These are phyloP conservation scores for Pomatostomus ruficeps DNA, from an alignment of 2,113 vertebrate genomes.

Conservation along the genomic window DNA sequence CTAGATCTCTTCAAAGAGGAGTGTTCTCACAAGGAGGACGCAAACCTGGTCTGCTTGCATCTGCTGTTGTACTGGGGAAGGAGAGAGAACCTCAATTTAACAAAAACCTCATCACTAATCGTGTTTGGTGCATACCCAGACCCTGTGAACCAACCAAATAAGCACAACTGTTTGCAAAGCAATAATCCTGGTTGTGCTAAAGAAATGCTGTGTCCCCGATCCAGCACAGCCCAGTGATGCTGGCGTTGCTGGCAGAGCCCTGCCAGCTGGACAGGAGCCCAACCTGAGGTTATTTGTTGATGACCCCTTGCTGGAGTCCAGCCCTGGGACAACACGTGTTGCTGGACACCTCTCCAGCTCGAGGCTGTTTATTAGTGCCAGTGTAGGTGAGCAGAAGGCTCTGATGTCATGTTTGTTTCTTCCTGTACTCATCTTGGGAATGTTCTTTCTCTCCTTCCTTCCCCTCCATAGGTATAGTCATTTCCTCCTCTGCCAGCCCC, in stretches of 20 bases:
- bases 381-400: slow-evolving; percentile 8
- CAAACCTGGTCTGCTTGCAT: neutral
- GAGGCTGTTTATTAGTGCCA: neutral
- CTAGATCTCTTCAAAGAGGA: neutral
- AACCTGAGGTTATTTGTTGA: neutral
- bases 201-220: neutral
- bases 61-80: neutral
- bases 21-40: neutral
- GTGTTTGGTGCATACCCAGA: neutral
- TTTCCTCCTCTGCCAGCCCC: slow-evolving; percentile 77
- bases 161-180: neutral
- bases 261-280: neutral
- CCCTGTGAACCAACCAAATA: neutral
- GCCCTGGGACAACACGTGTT: neutral
- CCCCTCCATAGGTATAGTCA: slow-evolving; percentile 78
- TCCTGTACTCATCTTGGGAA: slow-evolving; percentile 30
- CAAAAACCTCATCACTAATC: neutral
- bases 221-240: neutral
- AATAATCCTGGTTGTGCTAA: neutral
- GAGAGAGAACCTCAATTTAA: neutral
- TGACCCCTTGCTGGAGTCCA: neutral
- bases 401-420: slow-evolving; percentile 34
- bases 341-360: neutral
- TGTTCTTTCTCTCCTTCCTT: slow-evolving; percentile 28
- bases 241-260: neutral